phyloP scores from a whole-genome alignment of 2,113 vertebrate species.

The Sorex fumeus region DNA sequence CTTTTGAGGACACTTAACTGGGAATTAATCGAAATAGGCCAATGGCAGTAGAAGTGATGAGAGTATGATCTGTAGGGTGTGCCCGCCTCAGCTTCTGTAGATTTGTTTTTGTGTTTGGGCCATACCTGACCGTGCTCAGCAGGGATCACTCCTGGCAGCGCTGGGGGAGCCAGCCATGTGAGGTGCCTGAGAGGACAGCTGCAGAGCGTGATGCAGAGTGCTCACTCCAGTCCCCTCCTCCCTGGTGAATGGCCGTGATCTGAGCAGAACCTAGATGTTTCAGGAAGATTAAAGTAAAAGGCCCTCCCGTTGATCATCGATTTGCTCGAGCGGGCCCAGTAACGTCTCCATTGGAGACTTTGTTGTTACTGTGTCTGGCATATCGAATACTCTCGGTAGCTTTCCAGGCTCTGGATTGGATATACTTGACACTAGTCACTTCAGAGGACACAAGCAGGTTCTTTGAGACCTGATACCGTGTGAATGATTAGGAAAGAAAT shows the following conservation, averaged over 20 bases:
- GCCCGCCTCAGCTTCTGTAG: neutral
- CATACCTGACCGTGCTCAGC: no score
- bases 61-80: neutral
- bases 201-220: no score
- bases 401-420: no score
- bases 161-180: no score
- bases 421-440: neutral
- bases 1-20: constrained; percentile 8
- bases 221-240: neutral
- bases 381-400: no score
- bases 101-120: no score
- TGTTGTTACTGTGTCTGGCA: no score
- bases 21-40: neutral
- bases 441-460: neutral
- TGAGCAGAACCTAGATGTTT: constrained; percentile 14
- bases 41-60: neutral
- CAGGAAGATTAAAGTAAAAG: neutral
- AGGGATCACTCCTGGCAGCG: no score
- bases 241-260: neutral
- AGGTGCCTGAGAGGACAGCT: no score
- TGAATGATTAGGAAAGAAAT: neutral
- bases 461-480: neutral
- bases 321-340: no score
- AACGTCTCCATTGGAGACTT: no score
- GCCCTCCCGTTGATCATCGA: no score